Base-by-base conservation (phyloP, 1,140 invertebrate genomes). In the Varroa destructor region DNA sequence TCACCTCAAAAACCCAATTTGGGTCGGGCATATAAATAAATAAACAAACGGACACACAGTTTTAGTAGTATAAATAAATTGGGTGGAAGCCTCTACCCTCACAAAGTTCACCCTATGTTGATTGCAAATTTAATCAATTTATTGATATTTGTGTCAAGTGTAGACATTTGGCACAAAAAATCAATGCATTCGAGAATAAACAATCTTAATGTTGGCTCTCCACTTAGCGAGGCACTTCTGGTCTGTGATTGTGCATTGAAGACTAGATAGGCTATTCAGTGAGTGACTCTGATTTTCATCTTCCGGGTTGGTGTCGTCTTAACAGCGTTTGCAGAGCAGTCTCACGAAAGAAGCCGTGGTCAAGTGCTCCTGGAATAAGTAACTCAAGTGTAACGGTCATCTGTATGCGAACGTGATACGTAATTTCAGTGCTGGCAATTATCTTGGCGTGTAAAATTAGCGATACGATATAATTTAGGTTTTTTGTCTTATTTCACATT, bases 401-500 rank as follows among this genome's bases (percentile, higher is more conserved):
- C 12, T 3, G 12, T 67, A 37, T 46, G 61, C 40, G 12, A 67
- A 40, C 12, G 40, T 67, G 2, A 12, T 67, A 2, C 1, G 12
- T 5, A 67, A 40, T 25, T 40, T 40, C 2, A 67, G 1, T 4
- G 61, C 12, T 2, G 46, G 8, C 4, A 37, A 40, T 40, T 43
- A 67, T 67, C 10, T 37, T 46, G 61, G 40, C 12, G 46, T 67
- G 43, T 56, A 25, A 71, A 54, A 55, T 55, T 56, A 43, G 56
- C n/a, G 37, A 71, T 25, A 72, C 73, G 74, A 75, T 36, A 74
- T 72, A 2, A 77, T 76, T 71, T 80, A 78, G 71, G 71, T 75
- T 25, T 76, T 10, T 1, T 80, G 79, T 71, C 71, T 81, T 37
- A 25, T 81, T 77, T 74, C 74, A 81, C 72, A 75, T 81, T 57